Conservation (phyloP, 2,113 vertebrate genomes). For the Chionis minor region DNA sequence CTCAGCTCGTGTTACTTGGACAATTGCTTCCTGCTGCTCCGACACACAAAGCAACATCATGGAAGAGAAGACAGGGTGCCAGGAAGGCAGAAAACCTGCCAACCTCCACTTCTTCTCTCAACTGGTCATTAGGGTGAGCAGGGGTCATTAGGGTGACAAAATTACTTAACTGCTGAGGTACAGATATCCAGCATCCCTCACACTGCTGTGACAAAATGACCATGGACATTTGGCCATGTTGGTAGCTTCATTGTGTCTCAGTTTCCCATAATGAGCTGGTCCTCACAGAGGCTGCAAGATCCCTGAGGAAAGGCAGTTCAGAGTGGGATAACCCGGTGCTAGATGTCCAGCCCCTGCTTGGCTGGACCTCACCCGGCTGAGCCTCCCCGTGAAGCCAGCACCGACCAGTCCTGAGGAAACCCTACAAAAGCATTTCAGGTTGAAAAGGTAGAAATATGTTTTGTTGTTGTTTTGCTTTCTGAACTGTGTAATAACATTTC, state of each 20-base stretch:
- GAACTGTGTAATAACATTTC: not conserved
- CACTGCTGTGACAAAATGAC: rapidly evolving
- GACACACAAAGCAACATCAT: not conserved
- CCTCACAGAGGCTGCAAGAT: rapidly evolving
- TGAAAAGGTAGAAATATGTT: not conserved
- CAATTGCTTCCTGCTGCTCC: not conserved
- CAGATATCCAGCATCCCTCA: not conserved
- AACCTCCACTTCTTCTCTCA: not conserved
- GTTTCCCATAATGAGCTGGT: not conserved
- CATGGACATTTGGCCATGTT: not conserved
- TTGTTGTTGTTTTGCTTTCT: not conserved
- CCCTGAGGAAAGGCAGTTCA: not conserved
- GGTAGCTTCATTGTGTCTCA: not conserved
- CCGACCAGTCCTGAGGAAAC: not conserved
- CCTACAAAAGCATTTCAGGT: not conserved
- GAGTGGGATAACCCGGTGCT: not conserved
- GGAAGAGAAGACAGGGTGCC: not conserved
- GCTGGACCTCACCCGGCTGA: not conserved
- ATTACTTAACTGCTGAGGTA: rapidly evolving
- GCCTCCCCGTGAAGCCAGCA: not conserved
- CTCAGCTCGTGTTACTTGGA: not conserved
- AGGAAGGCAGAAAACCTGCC: not conserved
- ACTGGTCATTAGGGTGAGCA: not conserved
- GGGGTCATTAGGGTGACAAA: not conserved
- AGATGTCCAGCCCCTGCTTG: not conserved